A percentile compares a stretch with the other conserved stretches of the same genome.
Conservation (phyloP, 2,888 invertebrate species). For the Nematopogon swammerdamellus region DNA sequence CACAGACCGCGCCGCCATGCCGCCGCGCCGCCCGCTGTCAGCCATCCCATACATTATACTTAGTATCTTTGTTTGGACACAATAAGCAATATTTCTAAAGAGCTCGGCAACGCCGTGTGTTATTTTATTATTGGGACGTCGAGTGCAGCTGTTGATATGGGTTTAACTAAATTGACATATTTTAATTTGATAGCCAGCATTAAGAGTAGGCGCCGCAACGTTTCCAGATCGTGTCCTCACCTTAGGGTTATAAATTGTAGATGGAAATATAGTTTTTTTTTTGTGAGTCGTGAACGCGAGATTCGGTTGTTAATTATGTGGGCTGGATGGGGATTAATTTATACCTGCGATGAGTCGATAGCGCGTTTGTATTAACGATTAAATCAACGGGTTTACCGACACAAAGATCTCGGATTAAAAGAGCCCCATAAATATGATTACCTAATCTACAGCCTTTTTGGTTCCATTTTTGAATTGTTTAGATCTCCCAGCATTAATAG, state of each 20-base stretch:
- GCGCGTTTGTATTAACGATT: not conserved
- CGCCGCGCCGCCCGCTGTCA: not conserved
- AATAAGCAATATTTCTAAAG: slow-evolving; percentile 58
- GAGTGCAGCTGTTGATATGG: slow-evolving; percentile 56
- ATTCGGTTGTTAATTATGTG: not conserved
- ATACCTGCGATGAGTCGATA: not conserved
- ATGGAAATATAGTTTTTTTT: too few relatives aligned
- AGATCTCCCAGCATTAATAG: too few relatives aligned
- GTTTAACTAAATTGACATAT: slow-evolving; percentile 52
- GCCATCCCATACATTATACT: not conserved
- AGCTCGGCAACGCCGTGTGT: slow-evolving; percentile 20
- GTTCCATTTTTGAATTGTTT: too few relatives aligned
- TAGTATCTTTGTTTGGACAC: slow-evolving; percentile 59
- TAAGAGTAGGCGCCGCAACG: not conserved
- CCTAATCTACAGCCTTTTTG: too few relatives aligned
- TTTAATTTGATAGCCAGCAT: slow-evolving; percentile 51
- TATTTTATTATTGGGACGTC: slow-evolving; percentile 23
- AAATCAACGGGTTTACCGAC: not conserved
- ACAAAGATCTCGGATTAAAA: not conserved
- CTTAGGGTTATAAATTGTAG: too few relatives aligned
- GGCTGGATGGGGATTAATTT: not conserved
- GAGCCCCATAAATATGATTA: not conserved
- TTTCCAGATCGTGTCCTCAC: too few relatives aligned
- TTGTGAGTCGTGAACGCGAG: too few relatives aligned
- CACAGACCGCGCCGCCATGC: not conserved